These are phyloP conservation scores for Catostomus latipinnis DNA, from an alignment of 2,797 vertebrate genomes.

Conservation along the genomic window DNA sequence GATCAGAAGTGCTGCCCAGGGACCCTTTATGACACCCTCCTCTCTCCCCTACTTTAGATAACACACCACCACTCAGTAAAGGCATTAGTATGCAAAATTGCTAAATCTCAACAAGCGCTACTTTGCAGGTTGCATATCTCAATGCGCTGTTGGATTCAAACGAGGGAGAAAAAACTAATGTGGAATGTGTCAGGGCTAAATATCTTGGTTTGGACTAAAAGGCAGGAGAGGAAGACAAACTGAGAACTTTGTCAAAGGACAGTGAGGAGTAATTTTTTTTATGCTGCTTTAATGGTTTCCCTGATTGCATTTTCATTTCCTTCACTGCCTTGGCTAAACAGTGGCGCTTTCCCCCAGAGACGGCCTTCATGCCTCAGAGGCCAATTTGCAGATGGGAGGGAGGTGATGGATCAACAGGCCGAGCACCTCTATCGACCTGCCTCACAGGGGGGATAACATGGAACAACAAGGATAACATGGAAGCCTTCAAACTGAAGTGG, in stretches of 20 bases:
- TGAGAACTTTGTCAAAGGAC: slow-evolving; percentile 62
- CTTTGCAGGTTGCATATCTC: slow-evolving; percentile 47
- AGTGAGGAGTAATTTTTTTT: slow-evolving; percentile 77
- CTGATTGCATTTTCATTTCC: slow-evolving; percentile 77
- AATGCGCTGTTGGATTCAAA: slow-evolving; percentile 55
- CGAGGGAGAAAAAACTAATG: slow-evolving; percentile 40
- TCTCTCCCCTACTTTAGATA: slow-evolving; percentile 45
- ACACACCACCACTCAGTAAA: slow-evolving; percentile 49
- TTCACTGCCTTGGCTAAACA: slow-evolving; percentile 75
- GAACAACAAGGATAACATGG: slow-evolving; percentile 45
- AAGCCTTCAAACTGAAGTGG: slow-evolving; percentile 35
- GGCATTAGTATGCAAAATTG: slow-evolving; percentile 49
- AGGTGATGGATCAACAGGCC: slow-evolving; percentile 75
- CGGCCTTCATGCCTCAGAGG: slow-evolving; percentile 56
- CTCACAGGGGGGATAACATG: slow-evolving; percentile 40
- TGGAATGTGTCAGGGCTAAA: slow-evolving; percentile 64
- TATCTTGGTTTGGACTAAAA: slow-evolving; percentile 59
- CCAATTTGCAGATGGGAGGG: slow-evolving; percentile 47
- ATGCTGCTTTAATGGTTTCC: slow-evolving; percentile 75
- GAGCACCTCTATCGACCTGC: slow-evolving; percentile 66
- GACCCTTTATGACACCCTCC: slow-evolving; percentile 25
- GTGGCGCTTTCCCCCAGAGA: slow-evolving; percentile 70
- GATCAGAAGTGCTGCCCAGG: slow-evolving; percentile 35
- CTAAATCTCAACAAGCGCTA: slow-evolving; percentile 47
- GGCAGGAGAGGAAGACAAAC: slow-evolving; percentile 49